Percentiles rank a stretch among this genome's conserved stretches.
phyloP scores from a whole-genome alignment of 2,113 vertebrate genomes.

The Gambusia affinis region DNA sequence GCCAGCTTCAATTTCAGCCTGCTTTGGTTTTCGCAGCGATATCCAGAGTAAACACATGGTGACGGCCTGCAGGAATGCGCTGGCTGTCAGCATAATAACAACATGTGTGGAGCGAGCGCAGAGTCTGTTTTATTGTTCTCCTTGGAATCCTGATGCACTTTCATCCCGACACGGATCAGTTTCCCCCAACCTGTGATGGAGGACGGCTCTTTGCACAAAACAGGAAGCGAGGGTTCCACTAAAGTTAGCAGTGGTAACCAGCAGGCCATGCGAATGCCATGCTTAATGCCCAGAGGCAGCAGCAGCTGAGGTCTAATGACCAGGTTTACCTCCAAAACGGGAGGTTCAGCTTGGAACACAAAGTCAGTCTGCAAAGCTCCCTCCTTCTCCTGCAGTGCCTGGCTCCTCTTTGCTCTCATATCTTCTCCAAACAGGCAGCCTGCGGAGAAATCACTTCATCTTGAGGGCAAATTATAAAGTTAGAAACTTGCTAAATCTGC shows the following conservation, averaged over 20 bases:
- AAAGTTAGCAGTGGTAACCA: constrained; percentile 27
- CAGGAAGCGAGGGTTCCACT: constrained; percentile 6
- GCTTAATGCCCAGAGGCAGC: constrained; percentile 25
- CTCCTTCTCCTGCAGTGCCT: neutral
- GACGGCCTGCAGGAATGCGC: constrained; percentile 33
- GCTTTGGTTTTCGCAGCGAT: neutral
- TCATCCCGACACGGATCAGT: constrained; percentile 6
- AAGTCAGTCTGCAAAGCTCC: no score
- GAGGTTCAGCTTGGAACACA: neutral
- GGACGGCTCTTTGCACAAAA: neutral
- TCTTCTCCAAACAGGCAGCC: constrained; percentile 32
- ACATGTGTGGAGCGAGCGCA: neutral
- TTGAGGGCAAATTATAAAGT: constrained; percentile 49
- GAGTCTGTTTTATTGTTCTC: neutral
- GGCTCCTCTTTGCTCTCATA: neutral
- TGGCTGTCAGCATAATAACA: constrained; percentile 18
- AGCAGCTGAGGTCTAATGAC: constrained; percentile 17
- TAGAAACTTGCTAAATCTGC: constrained; percentile 46
- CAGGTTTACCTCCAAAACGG: neutral
- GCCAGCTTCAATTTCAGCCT: neutral
- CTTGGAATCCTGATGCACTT: neutral
- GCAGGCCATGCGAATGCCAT: constrained; percentile 35
- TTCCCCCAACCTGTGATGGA: neutral
- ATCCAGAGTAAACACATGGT: constrained; percentile 12
- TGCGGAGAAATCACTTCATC: constrained; percentile 44